phyloP scores from a whole-genome alignment of 2,113 vertebrate genomes.

The Syngnathus scovelli region DNA sequence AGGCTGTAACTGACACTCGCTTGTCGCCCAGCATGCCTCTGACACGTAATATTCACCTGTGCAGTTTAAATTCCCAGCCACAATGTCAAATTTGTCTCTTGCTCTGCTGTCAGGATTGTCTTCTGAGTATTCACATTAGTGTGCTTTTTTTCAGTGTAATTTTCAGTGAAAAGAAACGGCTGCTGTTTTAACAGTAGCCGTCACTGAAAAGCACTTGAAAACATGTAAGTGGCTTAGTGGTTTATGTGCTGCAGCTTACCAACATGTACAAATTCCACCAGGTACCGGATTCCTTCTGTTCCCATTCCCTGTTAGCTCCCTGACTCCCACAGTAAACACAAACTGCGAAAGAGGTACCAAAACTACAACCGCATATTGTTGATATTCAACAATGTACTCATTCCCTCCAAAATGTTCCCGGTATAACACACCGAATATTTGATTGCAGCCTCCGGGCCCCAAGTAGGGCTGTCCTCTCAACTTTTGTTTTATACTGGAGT shows the following conservation, averaged over 20 bases:
- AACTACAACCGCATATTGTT: conserved; percentile 76
- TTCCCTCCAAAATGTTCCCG: conserved; percentile 20
- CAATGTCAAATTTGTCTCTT: conserved; percentile 12
- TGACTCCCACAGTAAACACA: conserved; percentile 83
- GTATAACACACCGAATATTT: conserved; percentile 11
- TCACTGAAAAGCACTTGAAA: conserved; percentile 57
- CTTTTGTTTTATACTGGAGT: conserved; percentile 18
- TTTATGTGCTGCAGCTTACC: conserved; percentile 67
- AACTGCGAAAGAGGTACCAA: conserved; percentile 88
- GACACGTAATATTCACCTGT: conserved; percentile 46
- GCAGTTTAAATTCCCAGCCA: conserved; percentile 14
- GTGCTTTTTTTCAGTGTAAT: conserved; percentile 35
- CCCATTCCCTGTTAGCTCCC: conserved; percentile 83
- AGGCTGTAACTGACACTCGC: conserved; percentile 48
- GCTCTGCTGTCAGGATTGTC: conserved; percentile 23
- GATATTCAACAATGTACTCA: conserved; percentile 85
- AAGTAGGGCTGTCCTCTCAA: conserved; percentile 43
- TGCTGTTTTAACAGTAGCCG: neutral
- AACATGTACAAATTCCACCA: conserved; percentile 79
- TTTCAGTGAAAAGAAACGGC: conserved; percentile 42
- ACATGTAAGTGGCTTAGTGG: conserved; percentile 49
- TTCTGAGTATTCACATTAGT: conserved; percentile 40
- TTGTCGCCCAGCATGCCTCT: conserved; percentile 44
- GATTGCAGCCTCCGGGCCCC: conserved; percentile 8
- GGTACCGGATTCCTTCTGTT: conserved; percentile 81